A percentile compares a stretch with the other conserved stretches of the same genome.
Conservation (phyloP, 2,888 invertebrate genomes). For the Pteria penguin region DNA sequence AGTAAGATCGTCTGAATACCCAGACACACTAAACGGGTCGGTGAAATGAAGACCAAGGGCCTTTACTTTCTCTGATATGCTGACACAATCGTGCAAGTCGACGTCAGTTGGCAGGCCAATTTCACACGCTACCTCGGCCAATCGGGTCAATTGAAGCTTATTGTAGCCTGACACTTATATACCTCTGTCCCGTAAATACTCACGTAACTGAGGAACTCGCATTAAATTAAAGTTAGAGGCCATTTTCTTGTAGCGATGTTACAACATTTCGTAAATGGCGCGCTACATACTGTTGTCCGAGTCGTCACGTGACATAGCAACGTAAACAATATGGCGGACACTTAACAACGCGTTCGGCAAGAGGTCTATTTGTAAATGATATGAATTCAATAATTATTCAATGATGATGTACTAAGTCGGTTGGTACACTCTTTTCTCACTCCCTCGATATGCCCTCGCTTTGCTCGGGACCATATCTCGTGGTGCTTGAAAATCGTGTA, state of each 20-base stretch:
- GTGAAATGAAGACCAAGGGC: background rate
- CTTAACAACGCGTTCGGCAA: background rate
- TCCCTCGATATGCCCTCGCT: too few relatives aligned
- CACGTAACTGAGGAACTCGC: background rate
- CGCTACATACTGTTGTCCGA: background rate
- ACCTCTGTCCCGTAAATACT: background rate
- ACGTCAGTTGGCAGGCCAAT: background rate
- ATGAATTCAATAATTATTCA: too few relatives aligned
- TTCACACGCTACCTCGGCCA: background rate
- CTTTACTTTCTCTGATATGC: background rate
- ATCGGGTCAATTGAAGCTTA: background rate
- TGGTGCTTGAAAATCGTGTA: too few relatives aligned
- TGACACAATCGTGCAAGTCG: background rate
- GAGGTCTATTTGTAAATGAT: background rate
- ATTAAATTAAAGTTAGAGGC: background rate
- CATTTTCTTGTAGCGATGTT: background rate
- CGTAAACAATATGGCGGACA: background rate
- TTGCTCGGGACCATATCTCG: too few relatives aligned
- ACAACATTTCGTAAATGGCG: background rate
- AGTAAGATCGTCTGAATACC: constrained; percentile 4
- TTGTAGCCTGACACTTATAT: background rate
- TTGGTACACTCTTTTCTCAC: too few relatives aligned
- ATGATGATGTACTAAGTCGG: too few relatives aligned
- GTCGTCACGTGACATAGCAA: background rate
- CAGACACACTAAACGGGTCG: background rate